These are phyloP conservation scores for Kryptolebias ocellatus DNA, from an alignment of 2,797 vertebrate genomes.

Conservation along the genomic window DNA sequence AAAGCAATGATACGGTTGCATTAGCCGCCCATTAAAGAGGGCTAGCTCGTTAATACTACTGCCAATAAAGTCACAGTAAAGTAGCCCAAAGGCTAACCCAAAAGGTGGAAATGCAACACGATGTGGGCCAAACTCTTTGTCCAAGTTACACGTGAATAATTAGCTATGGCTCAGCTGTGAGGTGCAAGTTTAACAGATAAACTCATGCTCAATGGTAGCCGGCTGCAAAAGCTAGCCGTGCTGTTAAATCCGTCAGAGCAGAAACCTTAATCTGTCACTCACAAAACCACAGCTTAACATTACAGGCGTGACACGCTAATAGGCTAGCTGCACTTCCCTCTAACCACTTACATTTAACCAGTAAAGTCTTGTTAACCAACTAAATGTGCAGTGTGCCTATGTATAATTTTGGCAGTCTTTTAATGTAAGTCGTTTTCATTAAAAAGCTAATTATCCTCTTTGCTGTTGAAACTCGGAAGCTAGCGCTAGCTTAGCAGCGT, in stretches of 20 bases:
- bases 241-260: conserved; percentile 70
- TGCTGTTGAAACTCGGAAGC: conserved; percentile 39
- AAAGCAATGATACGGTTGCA: not conserved
- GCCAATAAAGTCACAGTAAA: conserved; percentile 41
- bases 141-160: not conserved
- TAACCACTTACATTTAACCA: not conserved
- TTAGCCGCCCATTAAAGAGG: conserved; percentile 33
- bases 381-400: not conserved
- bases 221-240: conserved; percentile 60
- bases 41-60: conserved; percentile 35
- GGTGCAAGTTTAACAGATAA: not conserved
- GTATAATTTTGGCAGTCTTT: not conserved
- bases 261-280: conserved; percentile 72
- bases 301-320: conserved; percentile 21
- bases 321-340: not conserved
- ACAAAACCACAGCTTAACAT: conserved; percentile 58
- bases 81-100: conserved; percentile 33
- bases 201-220: conserved; percentile 47
- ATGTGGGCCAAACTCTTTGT: not conserved
- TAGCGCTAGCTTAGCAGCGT: conserved; percentile 71
- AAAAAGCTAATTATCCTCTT: conserved; percentile 57
- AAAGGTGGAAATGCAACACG: not conserved
- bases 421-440: conserved; percentile 37
- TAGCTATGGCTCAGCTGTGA: not conserved
- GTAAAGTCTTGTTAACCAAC: not conserved